Percentiles rank a stretch among this genome's conserved stretches.
Conservation (phyloP, 2,797 vertebrate genomes). For the Scolopax bukidnonensis region DNA sequence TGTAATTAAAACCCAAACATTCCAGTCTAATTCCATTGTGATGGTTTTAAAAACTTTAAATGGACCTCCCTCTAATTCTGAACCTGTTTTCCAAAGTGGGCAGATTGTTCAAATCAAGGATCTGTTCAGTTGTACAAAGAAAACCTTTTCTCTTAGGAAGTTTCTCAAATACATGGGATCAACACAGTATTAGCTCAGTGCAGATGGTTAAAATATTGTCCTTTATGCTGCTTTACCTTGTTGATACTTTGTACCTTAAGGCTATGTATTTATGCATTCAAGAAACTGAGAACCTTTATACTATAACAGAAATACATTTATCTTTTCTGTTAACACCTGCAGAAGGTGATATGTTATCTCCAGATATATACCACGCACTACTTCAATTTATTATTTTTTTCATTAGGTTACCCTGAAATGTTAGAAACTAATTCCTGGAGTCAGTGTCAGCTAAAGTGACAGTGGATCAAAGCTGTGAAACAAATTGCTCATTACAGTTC, state of each 20-base stretch:
- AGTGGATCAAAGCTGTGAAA: constrained; percentile 71
- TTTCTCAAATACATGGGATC: neutral
- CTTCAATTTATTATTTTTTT: neutral
- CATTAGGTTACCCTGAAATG: constrained; percentile 16
- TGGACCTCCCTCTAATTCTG: neutral
- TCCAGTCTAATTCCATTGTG: neutral
- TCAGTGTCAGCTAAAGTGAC: constrained; percentile 65
- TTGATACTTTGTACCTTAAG: neutral
- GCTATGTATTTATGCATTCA: neutral
- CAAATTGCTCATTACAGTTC: constrained; percentile 75
- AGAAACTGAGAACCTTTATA: neutral
- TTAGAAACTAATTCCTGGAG: constrained; percentile 71
- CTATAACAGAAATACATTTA: neutral
- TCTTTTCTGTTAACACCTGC: neutral
- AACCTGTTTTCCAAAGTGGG: neutral
- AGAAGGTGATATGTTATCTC: constrained; percentile 2
- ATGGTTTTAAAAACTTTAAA: neutral
- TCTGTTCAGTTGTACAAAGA: neutral
- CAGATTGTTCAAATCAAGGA: neutral
- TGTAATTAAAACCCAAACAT: neutral
- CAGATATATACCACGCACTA: neutral
- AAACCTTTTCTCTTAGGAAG: neutral
- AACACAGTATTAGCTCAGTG: neutral
- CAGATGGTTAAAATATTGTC: neutral
- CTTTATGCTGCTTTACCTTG: neutral